A percentile compares a stretch with the other conserved stretches of the same genome.
phyloP scores from a whole-genome alignment of 2,797 vertebrate genomes.

The Notolepis coatsorum region DNA sequence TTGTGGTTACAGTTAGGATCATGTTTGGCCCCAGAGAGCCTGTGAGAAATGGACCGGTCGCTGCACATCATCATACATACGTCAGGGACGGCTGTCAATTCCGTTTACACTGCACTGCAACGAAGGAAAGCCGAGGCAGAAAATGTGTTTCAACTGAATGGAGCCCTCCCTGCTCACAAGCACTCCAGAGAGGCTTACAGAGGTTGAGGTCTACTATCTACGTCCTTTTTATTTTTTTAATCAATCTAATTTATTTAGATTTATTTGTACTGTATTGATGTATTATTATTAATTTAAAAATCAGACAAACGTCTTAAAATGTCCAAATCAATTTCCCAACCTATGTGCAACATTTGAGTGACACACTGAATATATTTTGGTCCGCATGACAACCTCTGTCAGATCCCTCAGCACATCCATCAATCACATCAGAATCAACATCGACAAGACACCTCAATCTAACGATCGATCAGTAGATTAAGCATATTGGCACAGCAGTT shows the following conservation, averaged over 20 bases:
- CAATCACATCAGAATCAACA: slow-evolving; percentile 47
- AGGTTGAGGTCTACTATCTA: slow-evolving; percentile 29
- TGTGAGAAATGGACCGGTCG: slow-evolving; percentile 43
- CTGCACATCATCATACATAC: slow-evolving; percentile 40
- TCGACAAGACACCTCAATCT: slow-evolving; percentile 16
- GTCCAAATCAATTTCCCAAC: background rate
- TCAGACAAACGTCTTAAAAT: background rate
- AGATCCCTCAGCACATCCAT: slow-evolving; percentile 20
- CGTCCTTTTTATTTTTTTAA: background rate
- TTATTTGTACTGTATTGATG: no score
- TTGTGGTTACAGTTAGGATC: slow-evolving; percentile 11
- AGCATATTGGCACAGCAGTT: slow-evolving; percentile 43
- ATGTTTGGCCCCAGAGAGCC: slow-evolving; percentile 14
- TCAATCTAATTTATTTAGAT: no score
- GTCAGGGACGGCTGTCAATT: slow-evolving; percentile 36
- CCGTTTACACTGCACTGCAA: slow-evolving; percentile 26
- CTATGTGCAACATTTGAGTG: background rate
- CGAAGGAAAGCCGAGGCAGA: background rate
- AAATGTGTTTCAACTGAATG: slow-evolving; percentile 27
- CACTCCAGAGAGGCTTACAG: slow-evolving; percentile 38
- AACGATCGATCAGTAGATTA: slow-evolving; percentile 63
- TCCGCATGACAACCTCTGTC: slow-evolving; percentile 45
- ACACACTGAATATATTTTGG: background rate
- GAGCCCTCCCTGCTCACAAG: slow-evolving; percentile 20
- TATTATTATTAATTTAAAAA: background rate